Conservation (phyloP, 2,888 invertebrate genomes). For the Caprella mutica region DNA sequence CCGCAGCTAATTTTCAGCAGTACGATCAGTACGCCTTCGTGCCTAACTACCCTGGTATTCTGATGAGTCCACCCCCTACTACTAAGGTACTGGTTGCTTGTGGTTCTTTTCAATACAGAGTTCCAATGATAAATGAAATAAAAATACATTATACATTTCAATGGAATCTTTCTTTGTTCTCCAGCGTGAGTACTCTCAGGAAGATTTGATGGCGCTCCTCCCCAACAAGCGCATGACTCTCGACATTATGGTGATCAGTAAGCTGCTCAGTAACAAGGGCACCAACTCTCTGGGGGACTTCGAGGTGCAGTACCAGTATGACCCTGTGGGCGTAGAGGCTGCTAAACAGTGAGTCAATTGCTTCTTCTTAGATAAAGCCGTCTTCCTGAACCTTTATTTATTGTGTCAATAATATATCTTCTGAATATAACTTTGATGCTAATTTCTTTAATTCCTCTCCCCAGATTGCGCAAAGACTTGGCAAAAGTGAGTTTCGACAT, state of each 20-base stretch:
- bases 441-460: too few relatives aligned
- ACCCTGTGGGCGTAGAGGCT: constrained; percentile 38
- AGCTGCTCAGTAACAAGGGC: constrained; percentile 40
- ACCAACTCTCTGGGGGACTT: constrained; percentile 43
- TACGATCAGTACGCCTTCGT: constrained; percentile 39
- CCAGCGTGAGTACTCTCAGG: constrained; percentile 38
- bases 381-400: too few relatives aligned
- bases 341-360: constrained; percentile 38
- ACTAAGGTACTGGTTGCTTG: constrained; percentile 36
- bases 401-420: too few relatives aligned
- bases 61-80: constrained; percentile 36
- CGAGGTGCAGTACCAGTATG: constrained; percentile 42
- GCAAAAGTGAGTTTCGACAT: constrained; percentile 38
- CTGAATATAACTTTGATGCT: too few relatives aligned
- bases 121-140: neutral
- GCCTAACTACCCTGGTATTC: constrained; percentile 38
- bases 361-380: too few relatives aligned
- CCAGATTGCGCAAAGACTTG: constrained; percentile 40
- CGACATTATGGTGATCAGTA: constrained; percentile 43
- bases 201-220: constrained; percentile 39
- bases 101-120: too few relatives aligned
- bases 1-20: constrained; percentile 39
- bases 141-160: neutral
- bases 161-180: neutral
- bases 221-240: constrained; percentile 41